Base-by-base conservation (phyloP, 2,888 invertebrate genomes). In the Patella pellucida region DNA sequence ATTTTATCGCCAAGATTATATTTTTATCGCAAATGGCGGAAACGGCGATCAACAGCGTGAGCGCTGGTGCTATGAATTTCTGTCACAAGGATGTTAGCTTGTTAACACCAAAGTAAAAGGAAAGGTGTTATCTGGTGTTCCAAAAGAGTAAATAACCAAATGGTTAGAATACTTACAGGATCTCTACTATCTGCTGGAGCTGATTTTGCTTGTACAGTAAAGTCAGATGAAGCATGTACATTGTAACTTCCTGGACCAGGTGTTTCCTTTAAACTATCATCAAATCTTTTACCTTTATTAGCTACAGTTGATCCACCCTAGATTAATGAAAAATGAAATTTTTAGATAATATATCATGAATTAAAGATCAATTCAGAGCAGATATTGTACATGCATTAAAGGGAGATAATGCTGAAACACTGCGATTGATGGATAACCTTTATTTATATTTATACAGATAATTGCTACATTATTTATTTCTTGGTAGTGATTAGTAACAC, bases 191-290 rank as follows among this genome's bases (percentile, higher is more conserved):
- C 41, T 54, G 19, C 78, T 16, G 84, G 85, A n/a, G 85, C 86
- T 12, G 87, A 86, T 69, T 81, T 82, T 15, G 82, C 62, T 74
- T 75, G 73, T 69, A 83, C 76, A 1, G 68, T 41, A 67, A 85
- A 83, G 52, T 86, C 86, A 69, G 82, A 79, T 68, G 82, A 81
- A 72, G 79, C 85, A 41, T 86, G 84, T 12, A 84, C 81, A 73
- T 85, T 83, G 80, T 89, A 90, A 2, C 87, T 75, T 5, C 90
- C 90, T 3, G 90, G 90, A 16, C 85, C 86, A 23, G 87, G 88
- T 15, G 85, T 83, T 19, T 84, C 84, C 4, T 72, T 52, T 7
- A 76, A 14, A 52, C 78, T 76, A 23, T 87, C 83, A n/a, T 71
- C 52, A 80, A 90, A 90, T 69, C 90, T 79, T 73, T 82, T 85